These are phyloP conservation scores for Micropoecilia bifurca DNA, from an alignment of 2,797 vertebrate genomes.

Conservation along the genomic window DNA sequence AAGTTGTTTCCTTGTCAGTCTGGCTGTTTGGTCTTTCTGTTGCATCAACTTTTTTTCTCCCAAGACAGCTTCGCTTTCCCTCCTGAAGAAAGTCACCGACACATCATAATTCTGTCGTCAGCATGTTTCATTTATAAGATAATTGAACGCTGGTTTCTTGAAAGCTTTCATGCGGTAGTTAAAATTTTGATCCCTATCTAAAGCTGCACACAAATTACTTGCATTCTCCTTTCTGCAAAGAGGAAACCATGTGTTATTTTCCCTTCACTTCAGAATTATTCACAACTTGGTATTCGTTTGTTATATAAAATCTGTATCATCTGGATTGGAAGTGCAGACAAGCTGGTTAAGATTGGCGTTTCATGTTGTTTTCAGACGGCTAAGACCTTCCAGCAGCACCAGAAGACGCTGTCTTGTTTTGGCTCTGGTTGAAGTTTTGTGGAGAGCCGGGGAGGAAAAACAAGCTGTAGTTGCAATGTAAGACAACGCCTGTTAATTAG, in stretches of 20 bases:
- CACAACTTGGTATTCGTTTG: not conserved
- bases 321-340: not conserved
- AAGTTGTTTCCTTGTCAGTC: not conserved
- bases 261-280: not conserved
- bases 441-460: conserved; percentile 86
- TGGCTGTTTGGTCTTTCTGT: too few species aligned
- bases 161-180: not conserved
- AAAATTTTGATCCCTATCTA: not conserved
- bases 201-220: not conserved
- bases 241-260: not conserved
- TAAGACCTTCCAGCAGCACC: conserved; percentile 83
- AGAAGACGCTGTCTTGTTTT: conserved; percentile 84
- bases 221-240: not conserved
- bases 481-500: conserved; percentile 57
- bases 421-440: conserved; percentile 88
- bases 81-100: too few species aligned
- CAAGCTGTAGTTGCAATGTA: conserved; percentile 88
- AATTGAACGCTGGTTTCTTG: not conserved
- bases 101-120: too few species aligned
- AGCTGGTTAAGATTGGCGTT: conserved; percentile 27
- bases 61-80: too few species aligned
- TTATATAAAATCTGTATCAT: not conserved
- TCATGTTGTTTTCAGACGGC: conserved; percentile 60
- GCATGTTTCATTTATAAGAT: not conserved
- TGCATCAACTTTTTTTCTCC: too few species aligned